A percentile compares a stretch with the other conserved stretches of the same genome.
Conservation (phyloP, 1,140 invertebrate genomes). For the Drosophila melanogaster region DNA sequence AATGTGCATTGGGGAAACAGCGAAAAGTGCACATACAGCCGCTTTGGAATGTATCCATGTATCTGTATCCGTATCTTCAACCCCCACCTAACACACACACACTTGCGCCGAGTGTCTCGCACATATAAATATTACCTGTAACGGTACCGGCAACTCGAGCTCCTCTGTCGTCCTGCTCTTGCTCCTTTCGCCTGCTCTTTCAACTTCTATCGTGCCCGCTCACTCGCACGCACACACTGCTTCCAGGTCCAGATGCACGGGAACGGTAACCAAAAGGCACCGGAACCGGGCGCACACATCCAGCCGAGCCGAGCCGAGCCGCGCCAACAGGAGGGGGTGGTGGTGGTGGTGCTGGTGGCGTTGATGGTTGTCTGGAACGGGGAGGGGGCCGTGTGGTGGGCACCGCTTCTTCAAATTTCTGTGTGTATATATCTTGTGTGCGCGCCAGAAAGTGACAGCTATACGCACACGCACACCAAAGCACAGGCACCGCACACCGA, state of each 20-base stretch:
- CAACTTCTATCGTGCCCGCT: background rate
- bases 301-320: conserved; percentile 19
- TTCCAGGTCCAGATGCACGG: conserved; percentile 9
- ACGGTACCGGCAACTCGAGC: conserved; percentile 37
- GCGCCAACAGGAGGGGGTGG: conserved; percentile 1
- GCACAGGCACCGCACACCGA: conserved; percentile 36
- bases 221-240: conserved; percentile 19
- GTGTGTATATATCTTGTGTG: conserved; percentile 64
- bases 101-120: background rate
- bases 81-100: background rate
- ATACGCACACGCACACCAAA: conserved; percentile 55
- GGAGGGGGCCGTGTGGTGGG: conserved; percentile 33
- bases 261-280: conserved; percentile 55
- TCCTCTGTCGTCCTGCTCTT: conserved; percentile 31
- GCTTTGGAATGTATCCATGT: conserved; percentile 42
- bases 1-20: conserved; percentile 25
- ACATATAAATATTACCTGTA: conserved; percentile 33
- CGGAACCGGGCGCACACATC: conserved; percentile 74
- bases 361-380: conserved; percentile 24
- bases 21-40: conserved; percentile 30
- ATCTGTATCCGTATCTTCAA: conserved; percentile 6
- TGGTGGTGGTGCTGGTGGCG: background rate
- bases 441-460: conserved; percentile 78
- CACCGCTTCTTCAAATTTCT: conserved; percentile 55
- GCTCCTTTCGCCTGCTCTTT: conserved; percentile 12